phyloP scores from a whole-genome alignment of 2,797 vertebrate species.

The Malacoraja senta region DNA sequence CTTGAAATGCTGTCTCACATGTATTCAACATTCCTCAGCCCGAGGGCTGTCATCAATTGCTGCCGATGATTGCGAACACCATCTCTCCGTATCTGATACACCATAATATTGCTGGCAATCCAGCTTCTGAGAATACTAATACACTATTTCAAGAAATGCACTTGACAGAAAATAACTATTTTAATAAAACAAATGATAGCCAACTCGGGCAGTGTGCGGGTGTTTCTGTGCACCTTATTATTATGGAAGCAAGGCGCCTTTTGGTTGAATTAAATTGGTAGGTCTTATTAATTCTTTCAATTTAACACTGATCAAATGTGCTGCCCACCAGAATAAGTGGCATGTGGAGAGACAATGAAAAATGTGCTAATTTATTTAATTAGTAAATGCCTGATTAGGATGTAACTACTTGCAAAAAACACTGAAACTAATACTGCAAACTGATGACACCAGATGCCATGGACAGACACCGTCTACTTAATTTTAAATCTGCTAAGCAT shows the following conservation, averaged over 20 bases:
- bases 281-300: neutral
- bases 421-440: neutral
- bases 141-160: neutral
- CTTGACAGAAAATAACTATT: neutral
- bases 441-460: neutral
- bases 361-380: neutral
- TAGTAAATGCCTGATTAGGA: neutral
- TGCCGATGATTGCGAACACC: neutral
- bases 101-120: neutral
- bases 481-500: neutral
- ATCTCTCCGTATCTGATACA: neutral
- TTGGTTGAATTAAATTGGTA: neutral
- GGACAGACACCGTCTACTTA: neutral
- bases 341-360: constrained; percentile 19
- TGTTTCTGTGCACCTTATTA: neutral
- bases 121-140: neutral
- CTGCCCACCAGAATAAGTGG: neutral
- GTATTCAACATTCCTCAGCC: neutral
- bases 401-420: neutral
- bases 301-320: neutral
- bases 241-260: neutral
- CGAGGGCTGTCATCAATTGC: neutral
- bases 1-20: neutral
- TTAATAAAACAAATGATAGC: constrained; percentile 7
- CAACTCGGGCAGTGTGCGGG: neutral